phyloP scores from a whole-genome alignment of 2,888 invertebrate genomes.

The Eumerus sabulonum region DNA sequence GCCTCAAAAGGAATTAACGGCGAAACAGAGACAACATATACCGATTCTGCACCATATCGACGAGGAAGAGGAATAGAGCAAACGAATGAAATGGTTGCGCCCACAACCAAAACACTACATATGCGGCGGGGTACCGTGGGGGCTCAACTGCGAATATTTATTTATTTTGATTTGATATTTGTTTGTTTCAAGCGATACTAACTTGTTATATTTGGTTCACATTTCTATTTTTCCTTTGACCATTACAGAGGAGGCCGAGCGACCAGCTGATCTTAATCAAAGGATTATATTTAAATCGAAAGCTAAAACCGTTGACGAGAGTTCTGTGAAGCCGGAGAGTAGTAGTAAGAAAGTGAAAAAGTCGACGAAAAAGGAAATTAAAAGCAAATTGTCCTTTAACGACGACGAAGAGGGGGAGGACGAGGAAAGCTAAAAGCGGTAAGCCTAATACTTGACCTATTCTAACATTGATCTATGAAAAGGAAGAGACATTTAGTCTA shows the following conservation, averaged over 20 bases:
- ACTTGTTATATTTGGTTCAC: slow-evolving; percentile 1
- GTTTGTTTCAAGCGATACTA: slow-evolving; percentile 14
- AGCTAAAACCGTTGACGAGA: slow-evolving; percentile 69
- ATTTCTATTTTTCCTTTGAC: slow-evolving; percentile 43
- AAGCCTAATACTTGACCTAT: slow-evolving; percentile 20
- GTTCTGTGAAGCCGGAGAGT: slow-evolving; percentile 68
- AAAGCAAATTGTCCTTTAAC: slow-evolving; percentile 80
- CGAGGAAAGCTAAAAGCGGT: slow-evolving; percentile 66
- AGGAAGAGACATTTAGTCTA: too few species aligned
- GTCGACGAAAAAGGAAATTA: slow-evolving; percentile 72
- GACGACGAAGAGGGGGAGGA: slow-evolving; percentile 80
- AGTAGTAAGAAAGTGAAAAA: slow-evolving; percentile 63
- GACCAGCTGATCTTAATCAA: slow-evolving; percentile 82
- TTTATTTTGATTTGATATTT: slow-evolving; percentile 23
- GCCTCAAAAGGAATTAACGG: slow-evolving; percentile 57
- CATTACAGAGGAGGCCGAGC: slow-evolving; percentile 81
- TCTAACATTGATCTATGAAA: too few species aligned
- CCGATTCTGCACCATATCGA: slow-evolving; percentile 21
- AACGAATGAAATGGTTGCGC: slow-evolving; percentile 40
- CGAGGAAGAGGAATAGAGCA: slow-evolving; percentile 23
- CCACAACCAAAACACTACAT: slow-evolving; percentile 14
- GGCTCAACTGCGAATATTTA: slow-evolving; percentile 49
- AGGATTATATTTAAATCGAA: slow-evolving; percentile 81
- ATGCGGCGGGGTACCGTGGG: slow-evolving; percentile 39
- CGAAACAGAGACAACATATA: slow-evolving; percentile 59